Percentiles rank a stretch among this genome's conserved stretches.
phyloP scores from a whole-genome alignment of 2,797 vertebrate genomes.

The Poeciliopsis paucimaculata region DNA sequence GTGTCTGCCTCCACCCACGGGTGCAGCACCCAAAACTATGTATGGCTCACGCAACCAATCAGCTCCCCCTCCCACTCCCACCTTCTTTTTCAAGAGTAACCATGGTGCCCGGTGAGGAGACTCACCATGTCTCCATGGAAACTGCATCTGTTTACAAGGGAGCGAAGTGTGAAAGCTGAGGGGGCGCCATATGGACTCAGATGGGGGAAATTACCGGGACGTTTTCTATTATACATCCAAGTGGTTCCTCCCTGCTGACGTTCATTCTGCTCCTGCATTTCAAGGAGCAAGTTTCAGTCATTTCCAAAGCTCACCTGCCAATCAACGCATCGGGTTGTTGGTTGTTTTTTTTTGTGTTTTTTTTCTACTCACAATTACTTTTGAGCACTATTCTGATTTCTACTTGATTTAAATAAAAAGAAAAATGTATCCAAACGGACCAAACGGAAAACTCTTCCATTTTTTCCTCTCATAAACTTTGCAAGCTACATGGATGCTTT shows the following conservation, averaged over 20 bases:
- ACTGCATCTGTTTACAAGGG: slow-evolving; percentile 89
- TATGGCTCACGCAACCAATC: slow-evolving; percentile 72
- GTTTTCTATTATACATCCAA: slow-evolving; percentile 13
- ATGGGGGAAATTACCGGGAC: slow-evolving; percentile 26
- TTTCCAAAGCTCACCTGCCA: slow-evolving; percentile 36
- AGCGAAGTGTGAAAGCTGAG: slow-evolving; percentile 54
- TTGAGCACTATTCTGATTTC: slow-evolving; percentile 45
- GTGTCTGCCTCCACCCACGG: slow-evolving; percentile 55
- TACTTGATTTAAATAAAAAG: too few species aligned
- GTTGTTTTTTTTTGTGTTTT: too few species aligned
- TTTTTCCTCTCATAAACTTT: not conserved
- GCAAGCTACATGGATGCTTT: not conserved
- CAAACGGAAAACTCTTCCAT: not conserved
- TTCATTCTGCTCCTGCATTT: slow-evolving; percentile 33
- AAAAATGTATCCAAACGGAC: too few species aligned
- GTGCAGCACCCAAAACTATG: slow-evolving; percentile 62
- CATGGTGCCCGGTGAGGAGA: slow-evolving; percentile 82
- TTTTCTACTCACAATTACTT: slow-evolving; percentile 20
- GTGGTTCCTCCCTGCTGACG: slow-evolving; percentile 3
- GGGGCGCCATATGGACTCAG: slow-evolving; percentile 36
- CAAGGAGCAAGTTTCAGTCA: slow-evolving; percentile 29
- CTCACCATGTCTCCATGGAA: slow-evolving; percentile 82
- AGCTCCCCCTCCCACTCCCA: not conserved
- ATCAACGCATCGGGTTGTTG: slow-evolving; percentile 42
- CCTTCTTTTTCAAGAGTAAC: slow-evolving; percentile 79